Evolutionary conservation across 2,888 invertebrate species (phyloP), one percentile per base, ranked within the genome.

Genomic region (Incurvaria masculella): DNA sequence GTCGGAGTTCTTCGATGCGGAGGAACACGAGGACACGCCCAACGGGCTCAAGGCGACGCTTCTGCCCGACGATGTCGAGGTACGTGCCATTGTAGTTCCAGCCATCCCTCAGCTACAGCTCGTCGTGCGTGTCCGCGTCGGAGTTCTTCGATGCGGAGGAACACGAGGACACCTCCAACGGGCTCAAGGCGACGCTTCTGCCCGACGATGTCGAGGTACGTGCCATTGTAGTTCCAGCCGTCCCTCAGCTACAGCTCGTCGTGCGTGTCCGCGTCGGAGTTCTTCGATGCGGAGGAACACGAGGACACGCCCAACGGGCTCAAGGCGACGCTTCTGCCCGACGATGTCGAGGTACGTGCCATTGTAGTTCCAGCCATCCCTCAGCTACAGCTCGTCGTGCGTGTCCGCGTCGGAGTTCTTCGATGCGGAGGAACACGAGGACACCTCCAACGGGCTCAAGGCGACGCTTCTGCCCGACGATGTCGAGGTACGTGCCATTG

Each of bases 121-220:
- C 88, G 20, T 89, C 89, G 1, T 86, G 88, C 57, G 82, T 88
- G 21, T 87, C 87, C 50, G 86, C 86, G 0, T 86, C 87, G 0
- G 88, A 91, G 68, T 91, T 90, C 73, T 90, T 88, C 64, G 91
- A 91, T 66, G 91, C 91, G 1, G 88, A 88, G 61, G 90, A 89
- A 45, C 72, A 72, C 10, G 79, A 72, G 1, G 65, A 65, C n/a
- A n/a, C n/a, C n/a, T n/a, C n/a, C n/a, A n/a, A n/a, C n/a, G n/a
- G n/a, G n/a, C n/a, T n/a, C n/a, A n/a, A n/a, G n/a, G n/a, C n/a
- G n/a, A n/a, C n/a, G n/a, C n/a, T n/a, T n/a, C n/a, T n/a, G n/a
- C n/a, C n/a, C n/a, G n/a, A n/a, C n/a, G n/a, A n/a, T n/a, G n/a
- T n/a, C n/a, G n/a, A n/a, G n/a, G n/a, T n/a, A 81, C 74, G 71